Evolutionary conservation across 2,797 vertebrate genomes (phyloP).

Genomic region (Eurystomus glaucurus): DNA sequence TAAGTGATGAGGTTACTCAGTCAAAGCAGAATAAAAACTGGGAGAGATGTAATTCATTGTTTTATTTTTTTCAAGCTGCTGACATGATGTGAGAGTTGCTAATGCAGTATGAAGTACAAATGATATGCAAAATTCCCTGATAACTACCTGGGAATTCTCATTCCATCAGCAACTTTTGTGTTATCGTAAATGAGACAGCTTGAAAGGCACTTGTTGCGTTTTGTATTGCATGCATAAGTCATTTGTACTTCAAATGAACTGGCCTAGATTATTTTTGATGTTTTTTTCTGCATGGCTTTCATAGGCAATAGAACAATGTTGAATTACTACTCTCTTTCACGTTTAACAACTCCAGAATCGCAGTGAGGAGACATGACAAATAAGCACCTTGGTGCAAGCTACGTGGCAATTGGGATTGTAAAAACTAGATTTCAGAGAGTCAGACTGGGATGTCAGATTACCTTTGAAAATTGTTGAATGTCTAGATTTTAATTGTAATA

Average conservation of each 20-base stretch:
- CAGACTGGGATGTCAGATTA: conserved; percentile 8
- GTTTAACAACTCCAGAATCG: conserved; percentile 35
- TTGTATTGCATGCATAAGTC: conserved; percentile 55
- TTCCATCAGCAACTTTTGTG: conserved; percentile 32
- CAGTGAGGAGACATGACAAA: conserved; percentile 38
- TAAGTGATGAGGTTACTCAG: conserved; percentile 33
- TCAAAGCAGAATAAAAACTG: conserved; percentile 21
- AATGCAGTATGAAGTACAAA: conserved; percentile 48
- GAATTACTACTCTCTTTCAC: conserved; percentile 22
- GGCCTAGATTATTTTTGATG: conserved; percentile 39
- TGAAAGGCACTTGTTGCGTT: conserved; percentile 63
- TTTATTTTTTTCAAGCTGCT: conserved; percentile 17
- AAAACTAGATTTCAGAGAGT: conserved; percentile 27
- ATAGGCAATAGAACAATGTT: conserved; percentile 32
- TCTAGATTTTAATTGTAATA: conserved; percentile 53
- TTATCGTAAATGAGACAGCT: conserved; percentile 45
- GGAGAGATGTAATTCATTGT: neutral
- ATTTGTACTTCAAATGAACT: conserved; percentile 72
- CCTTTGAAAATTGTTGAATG: conserved; percentile 40
- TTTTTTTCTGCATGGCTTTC: neutral
- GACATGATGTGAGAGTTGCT: conserved; percentile 35
- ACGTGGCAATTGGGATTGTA: conserved; percentile 41
- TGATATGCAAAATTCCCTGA: conserved; percentile 34
- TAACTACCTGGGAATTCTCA: conserved; percentile 37
- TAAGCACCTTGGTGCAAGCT: conserved; percentile 39